Evolutionary conservation across 37 sponge, comb jelly and placozoan species (phyloP), one percentile per base, ranked within the genome.

Genomic region (Aphrocallistes beatrix): DNA sequence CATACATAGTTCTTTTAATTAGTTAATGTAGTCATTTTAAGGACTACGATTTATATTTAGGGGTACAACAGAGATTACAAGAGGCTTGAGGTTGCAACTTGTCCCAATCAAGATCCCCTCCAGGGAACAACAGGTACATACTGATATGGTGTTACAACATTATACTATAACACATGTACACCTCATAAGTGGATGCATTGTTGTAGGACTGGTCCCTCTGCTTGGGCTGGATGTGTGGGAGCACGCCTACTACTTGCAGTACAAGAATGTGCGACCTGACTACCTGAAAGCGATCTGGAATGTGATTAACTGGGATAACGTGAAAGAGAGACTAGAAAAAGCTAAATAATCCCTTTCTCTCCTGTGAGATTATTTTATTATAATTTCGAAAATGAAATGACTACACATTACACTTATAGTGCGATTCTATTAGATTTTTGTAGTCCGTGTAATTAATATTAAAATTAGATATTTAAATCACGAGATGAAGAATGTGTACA

Each of bases 151-250:
- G 9, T 13, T 37, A 37, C 13, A 16, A 81, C 9, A 81, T n/a
- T n/a, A n/a, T n/a, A n/a, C n/a, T n/a, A n/a, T n/a, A n/a, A n/a
- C n/a, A n/a, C n/a, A n/a, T n/a, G n/a, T n/a, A n/a, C n/a, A n/a
- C n/a, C n/a, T n/a, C n/a, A n/a, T n/a, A n/a, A n/a, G 45, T 16
- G 45, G 10, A 16, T 42, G 6, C 34, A 19, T 32, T 82, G 1
- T 47, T 82, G 28, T 85, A 94, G 97, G 97, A 36, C 87, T 94
- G n/a, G 84, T 90, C 37, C 97, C 97, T 23, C 85, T 96, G 51
- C 88, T 96, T 10, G 97, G 94, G 30, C 90, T 96, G 28, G 97
- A 96, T 86, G 97, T 96, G 25, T 96, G 97, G 97, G 97, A 96
- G 51, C 97, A 96, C 38, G 97, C 97, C 36, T 96, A 96, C 83